Conservation (phyloP, 2,113 vertebrate species). For the Archilochus colubris region DNA sequence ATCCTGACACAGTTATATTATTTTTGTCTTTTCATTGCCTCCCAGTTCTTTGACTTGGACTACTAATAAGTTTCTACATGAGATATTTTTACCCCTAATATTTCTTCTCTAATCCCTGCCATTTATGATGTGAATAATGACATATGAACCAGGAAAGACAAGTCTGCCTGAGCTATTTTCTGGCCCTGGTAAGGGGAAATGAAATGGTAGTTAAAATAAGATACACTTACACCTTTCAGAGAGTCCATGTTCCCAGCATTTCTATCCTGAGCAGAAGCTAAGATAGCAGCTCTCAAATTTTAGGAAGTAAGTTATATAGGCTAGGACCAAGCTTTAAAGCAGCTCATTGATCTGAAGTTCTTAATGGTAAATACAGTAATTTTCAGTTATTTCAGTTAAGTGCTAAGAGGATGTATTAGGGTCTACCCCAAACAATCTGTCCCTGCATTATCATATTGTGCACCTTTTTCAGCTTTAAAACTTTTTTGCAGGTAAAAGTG, state of each 20-base stretch:
- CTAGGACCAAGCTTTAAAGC: not conserved
- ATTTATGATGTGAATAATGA: not conserved
- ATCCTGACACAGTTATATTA: not conserved
- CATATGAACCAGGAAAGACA: not conserved
- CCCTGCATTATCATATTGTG: not conserved
- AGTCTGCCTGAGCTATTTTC: not conserved
- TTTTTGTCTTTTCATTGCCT: not conserved
- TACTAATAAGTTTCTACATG: not conserved
- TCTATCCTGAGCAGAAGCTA: not conserved
- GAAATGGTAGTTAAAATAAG: not conserved
- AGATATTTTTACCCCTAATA: not conserved
- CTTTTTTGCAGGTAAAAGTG: not conserved
- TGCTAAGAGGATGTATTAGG: not conserved
- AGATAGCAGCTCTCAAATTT: not conserved
- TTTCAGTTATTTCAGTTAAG: not conserved
- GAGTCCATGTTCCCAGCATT: not conserved
- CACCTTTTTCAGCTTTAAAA: not conserved
- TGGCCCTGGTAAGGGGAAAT: not conserved
- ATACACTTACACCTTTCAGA: not conserved
- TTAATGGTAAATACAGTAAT: not conserved
- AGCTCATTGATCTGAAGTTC: not conserved
- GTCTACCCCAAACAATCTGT: not conserved
- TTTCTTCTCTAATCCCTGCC: not conserved
- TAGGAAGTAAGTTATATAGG: not conserved
- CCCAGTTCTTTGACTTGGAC: not conserved